A percentile compares a stretch with the other conserved stretches of the same genome.
These are phyloP conservation scores for Phytoseiulus persimilis DNA, from an alignment of 2,888 invertebrate genomes.

Conservation along the genomic window DNA sequence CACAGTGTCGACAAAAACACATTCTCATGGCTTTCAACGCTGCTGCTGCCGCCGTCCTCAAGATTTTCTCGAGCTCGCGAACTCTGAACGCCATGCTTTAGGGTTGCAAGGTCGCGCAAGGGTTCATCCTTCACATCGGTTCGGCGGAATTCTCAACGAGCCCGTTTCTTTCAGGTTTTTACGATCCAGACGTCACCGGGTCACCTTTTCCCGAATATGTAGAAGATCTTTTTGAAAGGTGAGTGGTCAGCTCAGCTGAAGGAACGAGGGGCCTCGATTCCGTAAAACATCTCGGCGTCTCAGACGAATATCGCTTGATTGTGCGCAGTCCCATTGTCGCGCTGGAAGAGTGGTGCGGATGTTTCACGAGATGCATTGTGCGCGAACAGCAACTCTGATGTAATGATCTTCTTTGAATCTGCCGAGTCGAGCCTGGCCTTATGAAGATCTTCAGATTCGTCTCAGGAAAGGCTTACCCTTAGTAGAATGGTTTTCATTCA, in stretches of 20 bases:
- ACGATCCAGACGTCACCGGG: conserved; percentile 36
- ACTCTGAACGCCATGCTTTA: not conserved
- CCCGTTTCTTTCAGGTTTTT: conserved; percentile 11
- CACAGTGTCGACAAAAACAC: not conserved
- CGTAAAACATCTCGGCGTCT: not conserved
- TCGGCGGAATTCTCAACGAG: not conserved
- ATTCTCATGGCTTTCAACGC: not conserved
- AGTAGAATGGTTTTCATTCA: not conserved
- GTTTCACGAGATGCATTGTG: not conserved
- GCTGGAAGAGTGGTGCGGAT: not conserved
- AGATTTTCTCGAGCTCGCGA: not conserved
- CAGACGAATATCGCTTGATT: not conserved
- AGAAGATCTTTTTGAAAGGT: conserved; percentile 27
- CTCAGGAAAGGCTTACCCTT: not conserved
- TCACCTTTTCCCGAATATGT: conserved; percentile 32
- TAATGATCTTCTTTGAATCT: not conserved
- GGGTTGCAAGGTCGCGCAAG: not conserved
- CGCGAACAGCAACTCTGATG: not conserved
- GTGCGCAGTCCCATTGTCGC: not conserved
- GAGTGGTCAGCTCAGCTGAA: not conserved
- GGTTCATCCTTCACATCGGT: not conserved
- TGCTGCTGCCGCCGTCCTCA: not conserved
- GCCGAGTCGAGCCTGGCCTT: not conserved
- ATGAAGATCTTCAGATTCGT: not conserved
- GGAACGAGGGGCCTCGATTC: not conserved